Percentiles rank a stretch among this genome's conserved stretches.
These are phyloP conservation scores for Bembecia ichneumoniformis DNA, from an alignment of 2,888 invertebrate species.

Conservation along the genomic window DNA sequence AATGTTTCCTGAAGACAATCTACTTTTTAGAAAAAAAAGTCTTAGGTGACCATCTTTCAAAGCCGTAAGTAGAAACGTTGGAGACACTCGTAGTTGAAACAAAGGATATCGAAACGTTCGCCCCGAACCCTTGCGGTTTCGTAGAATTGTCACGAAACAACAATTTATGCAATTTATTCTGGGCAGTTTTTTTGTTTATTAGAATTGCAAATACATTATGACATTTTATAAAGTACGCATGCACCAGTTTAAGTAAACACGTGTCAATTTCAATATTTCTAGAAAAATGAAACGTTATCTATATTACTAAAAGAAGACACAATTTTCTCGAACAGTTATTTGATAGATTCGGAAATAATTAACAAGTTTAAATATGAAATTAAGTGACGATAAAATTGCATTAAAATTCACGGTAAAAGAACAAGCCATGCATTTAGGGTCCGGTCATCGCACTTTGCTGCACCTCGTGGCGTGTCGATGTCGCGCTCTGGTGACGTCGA, in stretches of 20 bases:
- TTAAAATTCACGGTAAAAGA: background rate
- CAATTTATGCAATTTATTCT: conserved; percentile 43
- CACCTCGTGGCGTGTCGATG: conserved; percentile 34
- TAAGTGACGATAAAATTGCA: too few species aligned
- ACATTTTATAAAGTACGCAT: too few species aligned
- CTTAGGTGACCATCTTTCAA: too few species aligned
- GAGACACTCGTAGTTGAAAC: conserved; percentile 24
- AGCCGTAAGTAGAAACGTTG: too few species aligned
- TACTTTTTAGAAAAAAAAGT: too few species aligned
- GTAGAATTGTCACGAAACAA: conserved; percentile 26
- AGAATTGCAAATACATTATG: too few species aligned
- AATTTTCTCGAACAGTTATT: conserved; percentile 18
- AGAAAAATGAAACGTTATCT: too few species aligned
- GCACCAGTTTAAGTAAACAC: too few species aligned
- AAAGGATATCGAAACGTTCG: conserved; percentile 50
- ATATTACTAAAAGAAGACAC: background rate
- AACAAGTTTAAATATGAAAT: too few species aligned
- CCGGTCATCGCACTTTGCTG: conserved; percentile 56
- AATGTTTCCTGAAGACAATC: too few species aligned
- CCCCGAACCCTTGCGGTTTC: conserved; percentile 42
- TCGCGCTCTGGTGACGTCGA: conserved; percentile 62
- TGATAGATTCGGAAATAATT: too few species aligned
- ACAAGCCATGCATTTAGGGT: conserved; percentile 41
- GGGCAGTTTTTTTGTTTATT: conserved; percentile 10
- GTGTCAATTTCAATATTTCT: too few species aligned